Evolutionary conservation across 2,113 vertebrate genomes (phyloP).

Genomic region (Tursiops truncatus): DNA sequence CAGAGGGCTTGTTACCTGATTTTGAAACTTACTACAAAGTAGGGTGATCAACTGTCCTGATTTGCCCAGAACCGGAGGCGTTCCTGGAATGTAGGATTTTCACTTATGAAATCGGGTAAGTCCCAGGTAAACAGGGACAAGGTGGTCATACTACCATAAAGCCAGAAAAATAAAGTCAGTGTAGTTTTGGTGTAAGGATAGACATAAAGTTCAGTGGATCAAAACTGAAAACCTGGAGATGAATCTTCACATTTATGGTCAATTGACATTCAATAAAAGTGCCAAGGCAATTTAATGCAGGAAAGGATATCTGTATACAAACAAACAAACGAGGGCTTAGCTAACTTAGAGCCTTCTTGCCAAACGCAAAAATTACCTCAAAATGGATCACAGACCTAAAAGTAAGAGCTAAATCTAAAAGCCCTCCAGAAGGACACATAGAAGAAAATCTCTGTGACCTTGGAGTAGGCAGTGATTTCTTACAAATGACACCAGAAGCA

Average conservation of each 20-base stretch:
- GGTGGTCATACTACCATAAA: neutral
- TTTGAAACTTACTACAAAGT: conserved; percentile 24
- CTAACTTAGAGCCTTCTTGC: neutral
- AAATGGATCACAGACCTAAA: neutral
- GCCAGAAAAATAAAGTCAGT: neutral
- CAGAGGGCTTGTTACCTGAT: neutral
- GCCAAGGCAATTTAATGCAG: neutral
- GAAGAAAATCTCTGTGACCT: neutral
- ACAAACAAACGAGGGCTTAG: neutral
- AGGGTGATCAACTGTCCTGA: neutral
- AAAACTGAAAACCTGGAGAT: neutral
- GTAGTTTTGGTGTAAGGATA: neutral
- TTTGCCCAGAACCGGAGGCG: neutral
- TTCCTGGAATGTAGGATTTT: neutral
- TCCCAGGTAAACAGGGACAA: neutral
- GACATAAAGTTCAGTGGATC: neutral
- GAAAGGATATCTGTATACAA: neutral
- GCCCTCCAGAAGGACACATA: neutral
- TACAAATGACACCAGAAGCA: neutral
- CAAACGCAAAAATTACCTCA: neutral
- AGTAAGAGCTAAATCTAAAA: neutral
- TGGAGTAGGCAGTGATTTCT: neutral
- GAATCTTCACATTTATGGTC: neutral
- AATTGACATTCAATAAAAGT: neutral
- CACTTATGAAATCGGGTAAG: neutral